Evolutionary conservation across 2,888 invertebrate species (phyloP), one percentile per base, ranked within the genome.

Genomic region (Drosophila borborema): DNA sequence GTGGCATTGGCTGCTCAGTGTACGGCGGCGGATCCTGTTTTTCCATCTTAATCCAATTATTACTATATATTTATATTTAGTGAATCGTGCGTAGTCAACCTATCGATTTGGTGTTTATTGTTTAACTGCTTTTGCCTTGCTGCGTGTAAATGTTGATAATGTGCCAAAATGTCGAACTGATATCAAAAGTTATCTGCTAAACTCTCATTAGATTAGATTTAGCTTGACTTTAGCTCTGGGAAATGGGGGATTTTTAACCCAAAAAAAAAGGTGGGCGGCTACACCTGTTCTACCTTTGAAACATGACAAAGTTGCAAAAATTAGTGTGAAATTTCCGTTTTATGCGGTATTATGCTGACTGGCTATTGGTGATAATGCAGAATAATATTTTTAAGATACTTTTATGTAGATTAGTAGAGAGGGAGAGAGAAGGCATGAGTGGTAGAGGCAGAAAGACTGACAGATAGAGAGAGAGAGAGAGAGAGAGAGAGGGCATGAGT

Each of bases 1-100:
- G 28, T 9, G 72, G 71, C 71, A 38, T 18, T 7, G 77, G 64
- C 16, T 64, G 64, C 34, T 77, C 65, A 9, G 77, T 53, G 40
- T 77, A 74, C 2, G 51, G 34, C 4, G 78, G 74, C 0, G 61
- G 78, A 1, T 62, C 40, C 3, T 45, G 16, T 3, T 58, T 77
- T 12, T 76, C 77, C 77, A 71, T 43, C 10, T 23, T 45, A 49
- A 54, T 38, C 36, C 20, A 18, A 34, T 18, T 51, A 34, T 51
- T 41, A 41, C 7, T 51, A 18, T 28, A 2, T 18, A n/a, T 16
- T n/a, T 51, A 1, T 41, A 12, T 10, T 12, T 46, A 14, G 8
- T 1, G 16, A 63, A n/a, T 48, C 28, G 28, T 5, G 16, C 9
- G n/a, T n/a, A 28, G 49, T 51, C 51, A 36, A 71, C 71, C 34